Evolutionary conservation across 2,888 invertebrate genomes (phyloP).

Genomic region (Dysmachus trigonus): DNA sequence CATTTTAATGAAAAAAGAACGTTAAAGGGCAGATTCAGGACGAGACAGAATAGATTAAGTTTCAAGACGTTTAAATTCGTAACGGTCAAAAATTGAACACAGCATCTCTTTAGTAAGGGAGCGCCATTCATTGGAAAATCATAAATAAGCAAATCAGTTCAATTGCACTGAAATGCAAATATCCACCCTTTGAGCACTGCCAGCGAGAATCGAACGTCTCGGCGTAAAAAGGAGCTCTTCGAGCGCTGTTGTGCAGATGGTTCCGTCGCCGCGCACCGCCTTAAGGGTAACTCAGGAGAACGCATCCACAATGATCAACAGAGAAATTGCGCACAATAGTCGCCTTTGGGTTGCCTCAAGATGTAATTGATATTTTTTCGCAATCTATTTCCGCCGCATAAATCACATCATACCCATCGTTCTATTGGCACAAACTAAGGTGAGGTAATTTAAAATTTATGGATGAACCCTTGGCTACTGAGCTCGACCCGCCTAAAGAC

Average conservation of each 20-base stretch:
- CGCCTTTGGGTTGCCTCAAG: background rate
- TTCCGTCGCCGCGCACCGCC: background rate
- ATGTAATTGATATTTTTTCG: slow-evolving; percentile 35
- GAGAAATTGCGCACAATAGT: slow-evolving; percentile 16
- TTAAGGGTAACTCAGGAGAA: background rate
- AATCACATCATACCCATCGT: background rate
- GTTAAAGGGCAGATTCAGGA: background rate
- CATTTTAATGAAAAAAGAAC: background rate
- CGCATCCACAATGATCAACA: background rate
- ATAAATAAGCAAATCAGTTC: slow-evolving; percentile 48
- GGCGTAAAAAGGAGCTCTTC: background rate
- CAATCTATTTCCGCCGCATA: slow-evolving; percentile 34
- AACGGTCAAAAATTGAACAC: slow-evolving; percentile 42
- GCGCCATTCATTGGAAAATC: slow-evolving; percentile 44
- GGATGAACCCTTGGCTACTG: background rate
- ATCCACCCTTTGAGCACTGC: slow-evolving; percentile 4
- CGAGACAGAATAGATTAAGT: background rate
- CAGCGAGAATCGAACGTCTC: background rate
- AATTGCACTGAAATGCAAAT: slow-evolving; percentile 47
- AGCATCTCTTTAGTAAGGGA: background rate
- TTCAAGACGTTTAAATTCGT: background rate
- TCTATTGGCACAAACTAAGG: background rate
- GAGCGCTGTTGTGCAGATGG: background rate
- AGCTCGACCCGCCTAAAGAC: background rate
- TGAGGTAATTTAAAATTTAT: slow-evolving; percentile 1